Evolutionary conservation across 64 coral and sea anemone species (phyloP).

Genomic region (Actinia tenebrosa): DNA sequence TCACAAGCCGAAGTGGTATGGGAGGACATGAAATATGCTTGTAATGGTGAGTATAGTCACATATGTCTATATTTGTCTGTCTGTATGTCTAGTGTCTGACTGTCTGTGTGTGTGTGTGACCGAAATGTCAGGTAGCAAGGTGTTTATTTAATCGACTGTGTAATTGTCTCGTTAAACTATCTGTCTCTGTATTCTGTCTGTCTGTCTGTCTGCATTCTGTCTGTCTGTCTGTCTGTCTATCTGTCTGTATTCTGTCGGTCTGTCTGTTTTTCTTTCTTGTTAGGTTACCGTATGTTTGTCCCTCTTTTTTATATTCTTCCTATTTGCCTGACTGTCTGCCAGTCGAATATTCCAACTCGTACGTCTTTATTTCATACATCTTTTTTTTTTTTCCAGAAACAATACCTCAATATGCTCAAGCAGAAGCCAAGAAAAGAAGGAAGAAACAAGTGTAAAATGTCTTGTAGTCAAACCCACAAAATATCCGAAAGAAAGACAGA

Average conservation of each 20-base stretch:
- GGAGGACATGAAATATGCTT: constrained; percentile 39
- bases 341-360: not conserved
- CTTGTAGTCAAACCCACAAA: not conserved
- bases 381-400: not conserved
- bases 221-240: too few species aligned
- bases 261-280: not conserved
- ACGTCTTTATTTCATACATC: not conserved
- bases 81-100: not conserved
- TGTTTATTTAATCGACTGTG: too few species aligned
- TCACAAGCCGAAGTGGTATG: constrained; percentile 58
- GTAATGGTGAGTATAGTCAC: constrained; percentile 33
- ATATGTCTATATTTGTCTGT: not conserved
- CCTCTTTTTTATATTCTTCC: too few species aligned
- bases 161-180: too few species aligned
- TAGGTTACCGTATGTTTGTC: not conserved
- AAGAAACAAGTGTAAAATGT: not conserved
- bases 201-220: too few species aligned
- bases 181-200: not conserved
- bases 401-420: not conserved
- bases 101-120: too few species aligned
- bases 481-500: not conserved
- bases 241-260: not conserved
- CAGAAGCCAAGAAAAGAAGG: not conserved
- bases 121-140: too few species aligned
- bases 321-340: too few species aligned